A percentile compares a stretch with the other conserved stretches of the same genome.
phyloP scores from a whole-genome alignment of 2,888 invertebrate species.

The Epistrophe grossulariae region DNA sequence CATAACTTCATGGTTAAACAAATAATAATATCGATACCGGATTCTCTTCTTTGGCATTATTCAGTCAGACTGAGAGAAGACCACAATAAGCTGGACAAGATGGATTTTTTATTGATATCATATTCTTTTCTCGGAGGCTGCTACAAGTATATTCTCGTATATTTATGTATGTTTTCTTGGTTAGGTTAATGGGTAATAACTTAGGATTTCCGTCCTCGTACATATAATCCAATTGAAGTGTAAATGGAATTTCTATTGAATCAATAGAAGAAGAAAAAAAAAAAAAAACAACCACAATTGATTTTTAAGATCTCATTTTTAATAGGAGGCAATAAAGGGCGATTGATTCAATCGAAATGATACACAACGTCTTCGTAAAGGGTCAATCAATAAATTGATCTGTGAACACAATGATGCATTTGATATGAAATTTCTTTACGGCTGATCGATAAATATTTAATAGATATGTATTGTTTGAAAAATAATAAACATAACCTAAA shows the following conservation, averaged over 20 bases:
- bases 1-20: constrained; percentile 58
- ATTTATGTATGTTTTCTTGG: constrained; percentile 48
- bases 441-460: constrained; percentile 23
- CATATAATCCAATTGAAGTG: constrained; percentile 49
- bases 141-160: too few species aligned
- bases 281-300: constrained; percentile 45
- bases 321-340: constrained; percentile 38
- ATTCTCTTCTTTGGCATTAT: neutral
- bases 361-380: neutral
- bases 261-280: neutral
- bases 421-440: constrained; percentile 2
- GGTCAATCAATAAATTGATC: constrained; percentile 45
- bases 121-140: constrained; percentile 17
- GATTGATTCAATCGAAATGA: constrained; percentile 46
- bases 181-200: constrained; percentile 54
- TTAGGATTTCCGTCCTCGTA: constrained; percentile 56
- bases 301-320: constrained; percentile 50
- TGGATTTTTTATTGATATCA: constrained; percentile 57
- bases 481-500: neutral
- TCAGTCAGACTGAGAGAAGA: neutral
- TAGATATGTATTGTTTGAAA: neutral
- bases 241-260: constrained; percentile 23
- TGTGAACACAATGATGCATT: constrained; percentile 24
- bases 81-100: constrained; percentile 30
- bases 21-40: constrained; percentile 39